phyloP scores from a whole-genome alignment of 2,797 vertebrate species.

The Centropyge bicolor region DNA sequence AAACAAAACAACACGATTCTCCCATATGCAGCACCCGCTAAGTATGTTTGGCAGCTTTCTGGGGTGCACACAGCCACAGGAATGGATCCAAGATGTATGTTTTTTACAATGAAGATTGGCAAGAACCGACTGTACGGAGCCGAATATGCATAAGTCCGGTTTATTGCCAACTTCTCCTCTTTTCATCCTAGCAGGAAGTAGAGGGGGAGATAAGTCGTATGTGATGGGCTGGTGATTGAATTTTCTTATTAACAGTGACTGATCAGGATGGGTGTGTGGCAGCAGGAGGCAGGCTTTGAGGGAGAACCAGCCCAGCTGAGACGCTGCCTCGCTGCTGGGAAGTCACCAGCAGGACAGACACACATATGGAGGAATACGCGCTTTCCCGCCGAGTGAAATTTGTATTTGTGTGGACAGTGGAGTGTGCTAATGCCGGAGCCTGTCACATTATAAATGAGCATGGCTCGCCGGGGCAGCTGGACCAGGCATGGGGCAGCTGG shows the following conservation, averaged over 20 bases:
- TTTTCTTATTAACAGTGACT: constrained; percentile 73
- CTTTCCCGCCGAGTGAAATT: constrained; percentile 29
- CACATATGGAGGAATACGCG: constrained; percentile 56
- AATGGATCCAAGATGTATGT: constrained; percentile 25
- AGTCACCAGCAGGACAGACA: constrained; percentile 59
- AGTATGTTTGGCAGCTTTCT: constrained; percentile 39
- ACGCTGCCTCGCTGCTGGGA: constrained; percentile 47
- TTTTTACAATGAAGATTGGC: constrained; percentile 5
- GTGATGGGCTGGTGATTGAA: constrained; percentile 62
- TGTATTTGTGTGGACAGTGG: constrained; percentile 20
- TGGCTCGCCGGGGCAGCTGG: constrained; percentile 71
- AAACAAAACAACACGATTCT: constrained; percentile 47
- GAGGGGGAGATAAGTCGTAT: constrained; percentile 29
- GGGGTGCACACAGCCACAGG: not conserved
- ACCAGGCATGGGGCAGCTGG: constrained; percentile 74
- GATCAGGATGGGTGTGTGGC: constrained; percentile 64
- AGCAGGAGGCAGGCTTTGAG: constrained; percentile 62
- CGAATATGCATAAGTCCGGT: constrained; percentile 25
- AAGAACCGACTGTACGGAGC: not conserved
- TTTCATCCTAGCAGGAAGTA: constrained; percentile 10
- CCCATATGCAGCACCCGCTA: constrained; percentile 41
- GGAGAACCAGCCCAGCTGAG: constrained; percentile 68
- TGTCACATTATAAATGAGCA: constrained; percentile 80
- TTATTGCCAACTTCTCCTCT: constrained; percentile 22
- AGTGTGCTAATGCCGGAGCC: constrained; percentile 38